phyloP scores from a whole-genome alignment of 2,888 invertebrate species.

The Branchellion lobata region DNA sequence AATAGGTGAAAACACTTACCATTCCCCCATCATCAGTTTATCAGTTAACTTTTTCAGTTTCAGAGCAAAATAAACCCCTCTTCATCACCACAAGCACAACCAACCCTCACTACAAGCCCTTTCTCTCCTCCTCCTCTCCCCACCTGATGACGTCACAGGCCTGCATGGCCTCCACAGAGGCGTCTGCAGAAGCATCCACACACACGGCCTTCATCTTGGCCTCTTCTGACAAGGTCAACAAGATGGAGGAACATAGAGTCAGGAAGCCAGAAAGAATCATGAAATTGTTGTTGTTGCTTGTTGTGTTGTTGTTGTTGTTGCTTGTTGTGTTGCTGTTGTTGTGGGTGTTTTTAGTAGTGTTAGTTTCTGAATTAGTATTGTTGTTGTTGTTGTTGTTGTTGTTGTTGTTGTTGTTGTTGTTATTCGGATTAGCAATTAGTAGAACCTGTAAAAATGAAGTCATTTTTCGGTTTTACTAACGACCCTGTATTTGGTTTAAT shows the following conservation, averaged over 20 bases:
- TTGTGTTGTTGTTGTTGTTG: background rate
- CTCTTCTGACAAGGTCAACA: conserved; percentile 56
- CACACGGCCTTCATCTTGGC: background rate
- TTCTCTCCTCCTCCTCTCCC: too few relatives aligned
- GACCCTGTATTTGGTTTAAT: too few relatives aligned
- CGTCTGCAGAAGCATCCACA: conserved; percentile 58
- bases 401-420: too few relatives aligned
- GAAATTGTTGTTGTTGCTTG: background rate
- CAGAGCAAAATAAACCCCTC: too few relatives aligned
- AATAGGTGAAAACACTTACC: background rate
- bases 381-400: background rate
- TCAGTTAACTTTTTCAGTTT: too few relatives aligned
- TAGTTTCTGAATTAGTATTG: too few relatives aligned
- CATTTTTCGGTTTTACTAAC: too few relatives aligned
- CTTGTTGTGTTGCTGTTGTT: background rate
- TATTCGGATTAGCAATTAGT: too few relatives aligned
- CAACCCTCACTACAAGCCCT: too few relatives aligned
- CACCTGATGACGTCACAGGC: conserved; percentile 63
- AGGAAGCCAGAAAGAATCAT: conserved; percentile 58
- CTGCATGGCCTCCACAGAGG: conserved; percentile 57
- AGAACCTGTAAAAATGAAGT: too few relatives aligned
- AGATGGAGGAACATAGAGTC: conserved; percentile 56
- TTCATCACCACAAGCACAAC: background rate
- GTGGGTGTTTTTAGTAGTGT: background rate
- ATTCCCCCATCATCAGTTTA: too few relatives aligned